Percentiles rank a stretch among this genome's conserved stretches.
These are phyloP conservation scores for Brachionus paranguensis DNA, from an alignment of 1,140 invertebrate species.

Conservation along the genomic window DNA sequence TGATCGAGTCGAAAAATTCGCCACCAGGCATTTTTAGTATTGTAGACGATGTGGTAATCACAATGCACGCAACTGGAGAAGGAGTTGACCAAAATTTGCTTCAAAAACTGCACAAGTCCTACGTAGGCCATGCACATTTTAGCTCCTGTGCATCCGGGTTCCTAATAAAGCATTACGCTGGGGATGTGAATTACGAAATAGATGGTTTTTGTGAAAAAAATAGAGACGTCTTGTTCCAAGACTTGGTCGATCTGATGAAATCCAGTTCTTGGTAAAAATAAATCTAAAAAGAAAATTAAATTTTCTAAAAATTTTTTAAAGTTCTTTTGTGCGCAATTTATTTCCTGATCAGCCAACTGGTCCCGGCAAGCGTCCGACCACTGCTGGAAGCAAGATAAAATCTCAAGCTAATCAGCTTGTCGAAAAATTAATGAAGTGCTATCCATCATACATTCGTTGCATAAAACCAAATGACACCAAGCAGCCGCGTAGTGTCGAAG, in stretches of 20 bases:
- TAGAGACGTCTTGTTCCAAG: slow-evolving; percentile 67
- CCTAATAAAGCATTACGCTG: slow-evolving; percentile 68
- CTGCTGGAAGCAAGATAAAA: slow-evolving; percentile 41
- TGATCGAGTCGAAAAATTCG: slow-evolving; percentile 60
- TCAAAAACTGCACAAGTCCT: slow-evolving; percentile 59
- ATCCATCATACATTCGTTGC: slow-evolving; percentile 68
- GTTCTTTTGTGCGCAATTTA: slow-evolving; percentile 17
- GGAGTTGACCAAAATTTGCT: slow-evolving; percentile 62
- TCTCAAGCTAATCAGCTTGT: slow-evolving; percentile 68
- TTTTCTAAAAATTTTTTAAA: not conserved
- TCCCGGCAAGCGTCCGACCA: slow-evolving; percentile 1
- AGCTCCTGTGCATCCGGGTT: slow-evolving; percentile 62
- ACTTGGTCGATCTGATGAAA: slow-evolving; percentile 70
- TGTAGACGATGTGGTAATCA: slow-evolving; percentile 70
- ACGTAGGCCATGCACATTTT: slow-evolving; percentile 63
- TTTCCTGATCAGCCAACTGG: slow-evolving; percentile 25
- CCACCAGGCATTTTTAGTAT: slow-evolving; percentile 57
- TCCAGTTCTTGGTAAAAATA: slow-evolving; percentile 63
- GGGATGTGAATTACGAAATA: slow-evolving; percentile 54
- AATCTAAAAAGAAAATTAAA: not conserved
- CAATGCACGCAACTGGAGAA: slow-evolving; percentile 66
- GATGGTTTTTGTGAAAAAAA: slow-evolving; percentile 69
- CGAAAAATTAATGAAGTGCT: slow-evolving; percentile 66
- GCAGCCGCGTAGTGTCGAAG: slow-evolving; percentile 53
- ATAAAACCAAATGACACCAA: slow-evolving; percentile 73